phyloP scores from a whole-genome alignment of 2,888 invertebrate species.

The Ommatoiulus sabulosus region DNA sequence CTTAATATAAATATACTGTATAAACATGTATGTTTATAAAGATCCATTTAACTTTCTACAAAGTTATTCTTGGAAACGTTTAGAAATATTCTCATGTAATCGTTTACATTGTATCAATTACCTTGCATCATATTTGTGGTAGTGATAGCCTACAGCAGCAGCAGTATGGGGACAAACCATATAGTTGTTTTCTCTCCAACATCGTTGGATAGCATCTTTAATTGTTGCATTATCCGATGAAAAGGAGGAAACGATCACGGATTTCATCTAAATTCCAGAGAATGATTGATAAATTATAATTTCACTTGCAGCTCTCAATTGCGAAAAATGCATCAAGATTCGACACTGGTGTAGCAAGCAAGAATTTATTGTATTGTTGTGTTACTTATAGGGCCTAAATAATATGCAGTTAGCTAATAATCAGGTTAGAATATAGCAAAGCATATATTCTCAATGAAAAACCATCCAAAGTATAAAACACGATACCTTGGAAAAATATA shows the following conservation, averaged over 20 bases:
- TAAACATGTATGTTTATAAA: neutral
- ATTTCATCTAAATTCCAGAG: slow-evolving; percentile 61
- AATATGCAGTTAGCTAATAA: no score
- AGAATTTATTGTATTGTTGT: no score
- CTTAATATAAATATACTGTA: neutral
- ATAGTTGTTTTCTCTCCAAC: slow-evolving; percentile 67
- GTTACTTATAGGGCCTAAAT: no score
- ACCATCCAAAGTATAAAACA: no score
- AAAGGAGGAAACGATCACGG: slow-evolving; percentile 61
- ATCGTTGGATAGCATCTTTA: slow-evolving; percentile 65
- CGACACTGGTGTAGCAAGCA: no score
- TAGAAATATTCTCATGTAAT: no score
- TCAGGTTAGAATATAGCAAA: no score
- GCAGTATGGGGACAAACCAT: slow-evolving; percentile 69
- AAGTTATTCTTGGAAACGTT: neutral
- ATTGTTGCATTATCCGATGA: slow-evolving; percentile 65
- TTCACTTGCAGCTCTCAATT: neutral
- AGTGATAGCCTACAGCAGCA: slow-evolving; percentile 65
- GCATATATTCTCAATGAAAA: no score
- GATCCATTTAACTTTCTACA: neutral
- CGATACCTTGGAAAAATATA: no score
- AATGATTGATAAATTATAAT: neutral
- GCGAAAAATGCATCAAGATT: no score
- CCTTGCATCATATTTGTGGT: neutral
- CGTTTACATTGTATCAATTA: slow-evolving; percentile 13